Base-by-base conservation (phyloP, 2,797 vertebrate genomes). In the Cirrhinus mrigala region DNA sequence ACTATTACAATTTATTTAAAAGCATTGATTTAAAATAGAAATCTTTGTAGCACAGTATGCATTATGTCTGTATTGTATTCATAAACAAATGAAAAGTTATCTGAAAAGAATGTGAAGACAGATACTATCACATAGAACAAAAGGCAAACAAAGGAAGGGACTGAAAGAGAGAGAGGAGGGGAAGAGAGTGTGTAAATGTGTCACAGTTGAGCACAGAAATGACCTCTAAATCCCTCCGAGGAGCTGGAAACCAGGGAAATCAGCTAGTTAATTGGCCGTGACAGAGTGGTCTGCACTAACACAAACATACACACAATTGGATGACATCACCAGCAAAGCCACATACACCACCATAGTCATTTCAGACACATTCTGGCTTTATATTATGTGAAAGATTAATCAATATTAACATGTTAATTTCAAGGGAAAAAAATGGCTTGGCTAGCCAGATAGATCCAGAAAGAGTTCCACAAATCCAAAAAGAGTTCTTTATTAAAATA, bases 221-320 rank as follows among this genome's bases (percentile, higher is more conserved):
- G 81, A 60, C 82, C 84, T 91, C 87, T 83, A 88, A 87, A 86
- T 85, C 92, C 69, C 84, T 88, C 90, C 76, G 87, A 11, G 73
- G 79, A 83, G 27, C 58, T 79, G 86, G 68, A 64, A 82, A 85
- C 58, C 54, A 18, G 85, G 92, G 89, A 92, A 94, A 93, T 93
- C 88, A 94, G 92, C 90, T 29, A 79, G 85, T 89, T 91, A 93
- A 93, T 90, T 95, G 94, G 92, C 66, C 87, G 80, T 24, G 92
- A 92, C 87, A 91, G 90, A 87, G 76, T 78, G 84, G 81, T 76
- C 44, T 79, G 87, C 56, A 87, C 77, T 52, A 44, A 75, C 56
- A 16, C n/a, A 81, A 62, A 79, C 24, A 46, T 68, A 70, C 18
- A 33, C 79, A 88, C 22, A 80, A 50, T 37, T 20, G 54, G 22